Conservation (phyloP, 2,888 invertebrate species). For the Alloscopus bannaensis region DNA sequence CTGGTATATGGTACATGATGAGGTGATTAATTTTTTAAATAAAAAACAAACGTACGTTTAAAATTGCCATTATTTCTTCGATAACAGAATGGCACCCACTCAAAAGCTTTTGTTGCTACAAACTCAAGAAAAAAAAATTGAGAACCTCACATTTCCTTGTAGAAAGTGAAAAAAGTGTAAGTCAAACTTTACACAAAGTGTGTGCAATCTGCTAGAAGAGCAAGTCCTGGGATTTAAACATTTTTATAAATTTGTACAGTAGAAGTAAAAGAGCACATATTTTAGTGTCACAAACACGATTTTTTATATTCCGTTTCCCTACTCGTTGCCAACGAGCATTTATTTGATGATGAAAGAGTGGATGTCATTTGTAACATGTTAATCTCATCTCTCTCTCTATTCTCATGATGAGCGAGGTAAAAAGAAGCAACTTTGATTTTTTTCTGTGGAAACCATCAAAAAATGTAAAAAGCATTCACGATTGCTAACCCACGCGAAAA, state of each 20-base stretch:
- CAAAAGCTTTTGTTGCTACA: too few relatives aligned
- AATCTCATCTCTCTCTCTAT: conserved; percentile 63
- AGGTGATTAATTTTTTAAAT: too few relatives aligned
- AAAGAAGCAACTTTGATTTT: too few relatives aligned
- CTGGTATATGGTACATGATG: too few relatives aligned
- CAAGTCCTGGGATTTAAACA: too few relatives aligned
- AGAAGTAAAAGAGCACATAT: conserved; percentile 8
- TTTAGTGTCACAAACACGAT: conserved; percentile 23
- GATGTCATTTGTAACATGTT: conserved; percentile 72
- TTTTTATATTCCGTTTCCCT: too few relatives aligned
- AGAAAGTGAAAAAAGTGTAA: conserved; percentile 44
- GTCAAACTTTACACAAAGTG: conserved; percentile 1
- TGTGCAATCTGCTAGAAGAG: too few relatives aligned
- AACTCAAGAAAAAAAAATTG: too few relatives aligned
- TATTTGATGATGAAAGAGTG: conserved; percentile 69
- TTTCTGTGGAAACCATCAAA: too few relatives aligned
- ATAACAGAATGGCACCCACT: conserved; percentile 28
- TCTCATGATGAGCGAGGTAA: conserved; percentile 22
- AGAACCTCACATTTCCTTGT: conserved; percentile 14
- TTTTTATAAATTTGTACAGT: neutral
- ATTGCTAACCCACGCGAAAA: too few relatives aligned
- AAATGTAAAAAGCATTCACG: too few relatives aligned
- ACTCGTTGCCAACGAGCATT: conserved; percentile 60
- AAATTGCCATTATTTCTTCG: conserved; percentile 15
- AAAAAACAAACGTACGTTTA: too few relatives aligned